phyloP scores from a whole-genome alignment of 2,113 vertebrate genomes.

The Cynocephalus volans region DNA sequence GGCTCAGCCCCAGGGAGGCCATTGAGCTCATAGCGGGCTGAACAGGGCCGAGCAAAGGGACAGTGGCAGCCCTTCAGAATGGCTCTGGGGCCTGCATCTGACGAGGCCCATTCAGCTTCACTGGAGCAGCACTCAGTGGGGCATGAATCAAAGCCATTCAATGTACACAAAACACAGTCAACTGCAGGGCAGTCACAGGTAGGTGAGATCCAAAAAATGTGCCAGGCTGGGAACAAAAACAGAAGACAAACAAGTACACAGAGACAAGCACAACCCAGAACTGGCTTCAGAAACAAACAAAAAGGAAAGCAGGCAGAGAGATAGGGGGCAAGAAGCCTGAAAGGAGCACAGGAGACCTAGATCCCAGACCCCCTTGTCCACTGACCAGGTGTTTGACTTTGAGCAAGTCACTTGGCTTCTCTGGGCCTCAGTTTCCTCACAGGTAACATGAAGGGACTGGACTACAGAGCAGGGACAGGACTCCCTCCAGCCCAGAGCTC shows the following conservation, averaged over 20 bases:
- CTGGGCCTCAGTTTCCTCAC: not conserved
- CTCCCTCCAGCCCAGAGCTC: not conserved
- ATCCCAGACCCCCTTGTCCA: not conserved
- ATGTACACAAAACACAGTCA: not conserved
- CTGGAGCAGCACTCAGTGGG: not conserved
- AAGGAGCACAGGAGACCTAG: no score
- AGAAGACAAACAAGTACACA: not conserved
- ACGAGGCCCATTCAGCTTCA: not conserved
- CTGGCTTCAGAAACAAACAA: not conserved
- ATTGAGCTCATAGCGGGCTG: no score
- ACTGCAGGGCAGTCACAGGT: not conserved
- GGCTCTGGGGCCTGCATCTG: not conserved
- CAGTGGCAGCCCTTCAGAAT: not conserved
- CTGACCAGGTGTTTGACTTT: not conserved
- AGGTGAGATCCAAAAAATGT: not conserved
- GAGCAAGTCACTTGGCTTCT: not conserved
- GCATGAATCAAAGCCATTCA: not conserved
- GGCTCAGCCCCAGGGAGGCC: not conserved
- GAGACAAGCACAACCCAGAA: not conserved
- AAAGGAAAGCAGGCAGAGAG: not conserved
- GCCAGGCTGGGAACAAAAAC: not conserved
- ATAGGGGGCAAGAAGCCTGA: fast-evolving
- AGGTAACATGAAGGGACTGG: not conserved
- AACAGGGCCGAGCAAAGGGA: not conserved
- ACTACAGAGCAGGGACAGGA: not conserved